phyloP scores from a whole-genome alignment of 2,888 invertebrate species.

The Tenthredo scrophulariae region DNA sequence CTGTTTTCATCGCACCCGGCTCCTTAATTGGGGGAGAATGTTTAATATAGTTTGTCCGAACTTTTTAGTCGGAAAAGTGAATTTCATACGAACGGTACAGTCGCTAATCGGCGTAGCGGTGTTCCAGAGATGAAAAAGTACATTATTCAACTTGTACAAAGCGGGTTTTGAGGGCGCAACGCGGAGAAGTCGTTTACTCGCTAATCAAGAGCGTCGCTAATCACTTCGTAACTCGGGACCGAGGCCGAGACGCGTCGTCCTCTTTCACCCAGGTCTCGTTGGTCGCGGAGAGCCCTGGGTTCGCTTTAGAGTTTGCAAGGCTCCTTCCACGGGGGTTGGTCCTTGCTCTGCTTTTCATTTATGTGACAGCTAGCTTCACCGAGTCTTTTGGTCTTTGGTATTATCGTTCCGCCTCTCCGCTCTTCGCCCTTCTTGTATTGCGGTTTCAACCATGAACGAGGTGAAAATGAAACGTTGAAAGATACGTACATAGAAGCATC shows the following conservation, averaged over 20 bases:
- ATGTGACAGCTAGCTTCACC: neutral
- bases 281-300: neutral
- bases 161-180: conserved; percentile 23
- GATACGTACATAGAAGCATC: neutral
- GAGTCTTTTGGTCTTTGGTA: neutral
- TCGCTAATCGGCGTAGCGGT: neutral
- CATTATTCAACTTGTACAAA: conserved; percentile 32
- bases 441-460: neutral
- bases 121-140: conserved; percentile 35
- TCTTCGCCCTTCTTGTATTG: neutral
- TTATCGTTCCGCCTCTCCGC: neutral
- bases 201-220: conserved; percentile 49
- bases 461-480: neutral
- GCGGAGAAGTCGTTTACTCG: conserved; percentile 43
- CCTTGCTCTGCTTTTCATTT: conserved; percentile 29
- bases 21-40: neutral
- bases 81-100: neutral
- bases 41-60: neutral
- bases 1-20: neutral
- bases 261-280: neutral
- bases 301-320: neutral
- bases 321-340: neutral
- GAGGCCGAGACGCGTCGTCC: neutral
- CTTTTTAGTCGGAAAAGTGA: neutral
- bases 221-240: conserved; percentile 33